Conservation (phyloP, 2,113 vertebrate species). For the Crotophaga sulcirostris region DNA sequence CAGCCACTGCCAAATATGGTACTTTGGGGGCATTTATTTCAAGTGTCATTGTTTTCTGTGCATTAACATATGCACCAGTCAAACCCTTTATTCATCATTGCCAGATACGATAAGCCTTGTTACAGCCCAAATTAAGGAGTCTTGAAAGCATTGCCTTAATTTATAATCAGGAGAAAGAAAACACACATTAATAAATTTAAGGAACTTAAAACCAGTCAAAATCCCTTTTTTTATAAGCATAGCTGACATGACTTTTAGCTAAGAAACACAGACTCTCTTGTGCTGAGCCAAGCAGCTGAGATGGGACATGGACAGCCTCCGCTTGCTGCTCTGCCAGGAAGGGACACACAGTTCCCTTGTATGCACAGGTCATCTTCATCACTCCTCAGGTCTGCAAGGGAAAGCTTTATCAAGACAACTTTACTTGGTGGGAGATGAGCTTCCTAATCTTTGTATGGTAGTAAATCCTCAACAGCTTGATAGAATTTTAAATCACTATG, state of each 20-base stretch:
- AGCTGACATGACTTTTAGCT: not conserved
- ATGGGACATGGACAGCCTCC: not conserved
- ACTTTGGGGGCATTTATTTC: constrained; percentile 17
- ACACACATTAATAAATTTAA: not conserved
- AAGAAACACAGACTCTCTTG: not conserved
- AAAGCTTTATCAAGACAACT: not conserved
- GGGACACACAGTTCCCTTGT: not conserved
- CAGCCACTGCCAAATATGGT: constrained; percentile 10
- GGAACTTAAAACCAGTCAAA: not conserved
- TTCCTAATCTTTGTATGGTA: not conserved
- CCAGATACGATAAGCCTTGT: constrained; percentile 1
- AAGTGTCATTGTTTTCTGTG: constrained; percentile 1
- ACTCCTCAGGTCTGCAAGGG: not conserved
- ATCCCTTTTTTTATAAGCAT: not conserved
- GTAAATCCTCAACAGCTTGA: not conserved
- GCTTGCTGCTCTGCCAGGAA: not conserved
- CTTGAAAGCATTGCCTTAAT: not conserved
- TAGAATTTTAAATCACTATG: not conserved
- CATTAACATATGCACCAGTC: constrained; percentile 31
- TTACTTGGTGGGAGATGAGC: not conserved
- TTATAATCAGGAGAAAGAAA: not conserved
- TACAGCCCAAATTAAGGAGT: constrained; percentile 3
- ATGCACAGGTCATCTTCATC: not conserved
- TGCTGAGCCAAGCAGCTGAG: not conserved
- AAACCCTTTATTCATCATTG: constrained; percentile 5